Base-by-base conservation (phyloP, 2,888 invertebrate genomes). In the Dusona sp. region DNA sequence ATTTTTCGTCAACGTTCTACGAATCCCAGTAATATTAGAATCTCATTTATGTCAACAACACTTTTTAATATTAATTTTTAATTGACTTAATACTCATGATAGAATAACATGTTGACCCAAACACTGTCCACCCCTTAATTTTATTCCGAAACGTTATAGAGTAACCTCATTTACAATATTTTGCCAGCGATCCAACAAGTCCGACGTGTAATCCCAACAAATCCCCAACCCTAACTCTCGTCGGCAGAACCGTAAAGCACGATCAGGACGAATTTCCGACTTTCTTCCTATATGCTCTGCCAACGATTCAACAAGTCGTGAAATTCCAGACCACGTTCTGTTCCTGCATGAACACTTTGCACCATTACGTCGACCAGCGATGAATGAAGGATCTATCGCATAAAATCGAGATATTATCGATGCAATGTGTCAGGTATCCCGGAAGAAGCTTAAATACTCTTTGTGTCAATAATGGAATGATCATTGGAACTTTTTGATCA, bases 181-280 rank as follows among this genome's bases (percentile, higher is more conserved):
- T 29, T 29, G 61, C 61, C 61, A 61, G 16, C 61, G 61, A 61
- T 61, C 61, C 61, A 61, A 61, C 61, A 61, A 61, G 61, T 61
- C 29, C 25, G 61, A 61, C 61, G 16, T n/a, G n/a, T 61, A 29
- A 61, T 29, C 61, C 61, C 22, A 13, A 25, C 13, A 57, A 57
- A 57, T 13, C 11, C 29, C 29, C 29, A 13, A 29, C 61, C 61
- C 29, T 61, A 16, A 1, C 4, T 4, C 2, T 29, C 29, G 29
- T 57, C 25, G 29, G 61, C 19, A 61, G 16, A 16, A 61, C 16
- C 7, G 16, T 29, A 61, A 29, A 29, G 16, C 61, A 61, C 29
- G 61, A 61, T 61, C 61, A 29, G 16, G 61, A 61, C 29, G 29
- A 29, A 29, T 61, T 16, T 29, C 29, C 61, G 61, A 61, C 29